Evolutionary conservation across 1,140 invertebrate species (phyloP), one percentile per base, ranked within the genome.

Genomic region (Leptonema lineaticorne): DNA sequence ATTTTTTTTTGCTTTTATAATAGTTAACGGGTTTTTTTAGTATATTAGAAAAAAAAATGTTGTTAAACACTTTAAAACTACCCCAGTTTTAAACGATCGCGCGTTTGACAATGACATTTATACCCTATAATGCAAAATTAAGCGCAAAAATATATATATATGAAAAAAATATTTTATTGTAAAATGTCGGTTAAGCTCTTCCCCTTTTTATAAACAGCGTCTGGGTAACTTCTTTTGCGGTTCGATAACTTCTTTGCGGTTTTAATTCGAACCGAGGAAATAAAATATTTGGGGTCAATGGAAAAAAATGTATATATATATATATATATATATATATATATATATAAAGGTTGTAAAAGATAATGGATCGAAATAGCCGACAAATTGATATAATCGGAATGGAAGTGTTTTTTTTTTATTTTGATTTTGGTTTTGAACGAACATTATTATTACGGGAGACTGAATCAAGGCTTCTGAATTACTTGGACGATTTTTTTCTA

Each of bases 341-440:
- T n/a, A n/a, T n/a, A n/a, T n/a, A n/a, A n/a, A n/a, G 37, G 22
- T 56, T 26, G 41, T 64, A 64, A 46, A 68, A 71, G 29, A 41
- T 68, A 68, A 65, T 68, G 60, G 66, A 68, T 57, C 30, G 57
- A 68, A 71, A 68, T 68, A 71, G 67, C 69, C 66, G 69, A 71
- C 67, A 67, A 71, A 68, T 65, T 68, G 60, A 68, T 65, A 71
- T 60, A 64, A 64, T 64, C 62, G 30, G 45, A 64, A 64, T 70
- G 62, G 37, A 46, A n/a, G n/a, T n/a, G n/a, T n/a, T 48, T 53
- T 66, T 69, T 69, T 60, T 62, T 53, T 41, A 41, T 41, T 41
- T 1, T n/a, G n/a, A 14, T 16, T 41, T 41, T 16, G 37, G 11
- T 41, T 41, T 24, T 53, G 9, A 53, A 26, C 50, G 18, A n/a